Evolutionary conservation across 2,888 invertebrate genomes (phyloP), one percentile per base, ranked within the genome.

Genomic region (Steinernema carpocapsae): DNA sequence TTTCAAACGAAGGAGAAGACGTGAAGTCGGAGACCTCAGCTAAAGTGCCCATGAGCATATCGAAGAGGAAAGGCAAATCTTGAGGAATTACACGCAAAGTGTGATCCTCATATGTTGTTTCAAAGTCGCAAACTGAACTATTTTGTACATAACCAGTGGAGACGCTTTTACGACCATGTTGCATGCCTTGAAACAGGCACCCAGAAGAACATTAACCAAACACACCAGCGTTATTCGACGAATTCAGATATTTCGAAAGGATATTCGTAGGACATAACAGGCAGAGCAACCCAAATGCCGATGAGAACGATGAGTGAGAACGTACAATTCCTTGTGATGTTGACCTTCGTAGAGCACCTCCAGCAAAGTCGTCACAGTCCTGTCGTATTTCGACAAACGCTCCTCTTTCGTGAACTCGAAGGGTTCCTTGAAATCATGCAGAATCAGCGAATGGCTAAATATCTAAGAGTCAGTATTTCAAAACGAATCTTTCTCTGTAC

Each of bases 291-390:
- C n/a, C n/a, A n/a, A n/a, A n/a, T n/a, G n/a, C n/a, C n/a, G n/a
- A n/a, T n/a, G n/a, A n/a, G n/a, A n/a, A n/a, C n/a, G n/a, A n/a
- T n/a, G n/a, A n/a, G 37, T 37, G 37, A 6, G 2, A 48, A 48
- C 48, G 2, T 71, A 83, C 85, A 83, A 79, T 78, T 88, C 88
- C 71, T 82, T 85, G 73, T 86, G 84, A 56, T 86, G 82, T 0
- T 80, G 80, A 22, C 79, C 76, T 26, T 82, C 76, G 48, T 82
- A 78, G 43, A 90, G 72, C 19, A 22, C 70, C n/a, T 71, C 64
- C 52, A 71, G 26, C 17, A 80, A 46, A 0, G 42, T 52, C 71
- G 77, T 81, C 26, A 79, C 72, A 32, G 70, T 71, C 17, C 26
- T 81, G 43, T 80, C 78, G 71, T 79, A 82, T 70, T 82, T 78